Percentiles rank a stretch among this genome's conserved stretches.
These are phyloP conservation scores for Cynopterus sphinx DNA, from an alignment of 2,797 vertebrate genomes.

Conservation along the genomic window DNA sequence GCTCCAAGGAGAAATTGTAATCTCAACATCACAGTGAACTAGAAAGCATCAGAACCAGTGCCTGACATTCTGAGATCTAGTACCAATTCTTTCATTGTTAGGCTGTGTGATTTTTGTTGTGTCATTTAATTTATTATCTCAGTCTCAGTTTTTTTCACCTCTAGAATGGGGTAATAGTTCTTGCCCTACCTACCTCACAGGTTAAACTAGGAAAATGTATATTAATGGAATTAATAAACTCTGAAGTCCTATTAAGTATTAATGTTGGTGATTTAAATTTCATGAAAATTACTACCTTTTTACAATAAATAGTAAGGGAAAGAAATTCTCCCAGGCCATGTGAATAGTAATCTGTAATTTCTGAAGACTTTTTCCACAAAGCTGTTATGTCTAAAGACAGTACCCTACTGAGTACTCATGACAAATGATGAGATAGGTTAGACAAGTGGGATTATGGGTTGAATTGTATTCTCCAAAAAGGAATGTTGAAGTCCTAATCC, in stretches of 20 bases:
- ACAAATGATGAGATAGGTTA: background rate
- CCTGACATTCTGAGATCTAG: background rate
- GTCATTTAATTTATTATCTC: background rate
- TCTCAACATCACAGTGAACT: background rate
- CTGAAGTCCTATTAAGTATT: background rate
- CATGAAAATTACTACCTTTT: background rate
- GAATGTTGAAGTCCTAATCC: background rate
- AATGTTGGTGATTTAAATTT: conserved; percentile 35
- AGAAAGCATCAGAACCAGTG: background rate
- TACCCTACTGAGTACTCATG: background rate
- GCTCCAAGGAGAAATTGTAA: background rate
- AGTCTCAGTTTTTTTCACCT: background rate
- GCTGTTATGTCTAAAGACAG: background rate
- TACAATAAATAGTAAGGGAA: background rate
- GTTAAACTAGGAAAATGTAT: background rate
- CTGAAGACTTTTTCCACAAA: conserved; percentile 29
- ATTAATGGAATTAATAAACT: conserved; percentile 47
- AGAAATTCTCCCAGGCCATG: background rate
- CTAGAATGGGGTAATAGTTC: background rate
- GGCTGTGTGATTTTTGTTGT: background rate
- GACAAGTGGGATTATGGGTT: background rate
- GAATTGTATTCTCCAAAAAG: background rate
- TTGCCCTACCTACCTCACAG: background rate
- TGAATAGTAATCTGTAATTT: conserved; percentile 35
- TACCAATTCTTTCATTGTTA: background rate